Evolutionary conservation across 2,888 invertebrate genomes (phyloP).

Genomic region (Galerucella pusilla): DNA sequence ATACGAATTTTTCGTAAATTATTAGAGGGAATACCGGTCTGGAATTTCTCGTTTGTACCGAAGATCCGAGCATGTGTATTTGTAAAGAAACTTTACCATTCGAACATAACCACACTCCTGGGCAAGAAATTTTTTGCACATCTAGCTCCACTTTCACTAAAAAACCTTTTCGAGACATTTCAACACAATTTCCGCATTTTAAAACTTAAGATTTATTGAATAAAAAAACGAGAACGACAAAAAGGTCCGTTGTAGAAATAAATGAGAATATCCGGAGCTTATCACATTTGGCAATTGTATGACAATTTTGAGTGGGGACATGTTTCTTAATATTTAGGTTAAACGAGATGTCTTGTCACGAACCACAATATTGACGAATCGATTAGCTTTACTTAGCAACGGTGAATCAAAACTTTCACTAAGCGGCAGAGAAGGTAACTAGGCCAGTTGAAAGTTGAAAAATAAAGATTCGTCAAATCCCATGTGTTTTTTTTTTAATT

Average conservation of each 20-base stretch:
- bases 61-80: conserved; percentile 76
- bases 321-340: conserved; percentile 24
- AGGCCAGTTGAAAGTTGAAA: conserved; percentile 11
- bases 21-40: conserved; percentile 78
- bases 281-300: conserved; percentile 10
- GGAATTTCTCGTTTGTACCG: conserved; percentile 74
- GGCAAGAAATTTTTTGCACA: conserved; percentile 75
- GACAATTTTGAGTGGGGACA: conserved; percentile 15
- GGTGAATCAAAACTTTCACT: conserved; percentile 19
- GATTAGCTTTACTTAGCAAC: conserved; percentile 19
- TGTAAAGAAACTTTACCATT: conserved; percentile 81
- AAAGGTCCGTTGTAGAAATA: neutral
- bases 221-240: conserved; percentile 4
- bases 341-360: conserved; percentile 19
- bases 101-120: conserved; percentile 87
- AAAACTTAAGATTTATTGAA: conserved; percentile 1
- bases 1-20: conserved; percentile 78
- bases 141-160: conserved; percentile 71
- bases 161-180: conserved; percentile 66
- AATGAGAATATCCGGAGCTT: conserved; percentile 3
- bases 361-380: conserved; percentile 25
- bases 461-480: neutral
- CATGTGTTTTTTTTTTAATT: too few relatives aligned
- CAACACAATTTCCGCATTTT: conserved; percentile 16
- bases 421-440: neutral